phyloP scores from a whole-genome alignment of 1,140 invertebrate genomes.

The Drosophila bifasciata region DNA sequence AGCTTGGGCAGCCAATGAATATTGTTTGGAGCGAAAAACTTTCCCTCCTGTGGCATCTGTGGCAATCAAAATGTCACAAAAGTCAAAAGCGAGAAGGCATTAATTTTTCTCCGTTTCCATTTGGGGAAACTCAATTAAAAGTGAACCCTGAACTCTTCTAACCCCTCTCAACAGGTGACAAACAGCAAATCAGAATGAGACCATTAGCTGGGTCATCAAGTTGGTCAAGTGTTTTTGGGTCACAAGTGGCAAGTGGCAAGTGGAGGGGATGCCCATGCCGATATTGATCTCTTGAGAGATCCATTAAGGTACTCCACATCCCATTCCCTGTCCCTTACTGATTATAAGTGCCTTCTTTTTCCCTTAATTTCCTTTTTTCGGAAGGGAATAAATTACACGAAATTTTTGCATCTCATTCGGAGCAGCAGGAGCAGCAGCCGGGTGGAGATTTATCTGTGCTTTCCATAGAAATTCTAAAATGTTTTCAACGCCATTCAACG shows the following conservation, averaged over 20 bases:
- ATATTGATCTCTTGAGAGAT: too few species aligned
- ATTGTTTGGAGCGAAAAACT: conserved; percentile 32
- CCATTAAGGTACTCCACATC: too few species aligned
- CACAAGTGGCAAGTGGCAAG: too few species aligned
- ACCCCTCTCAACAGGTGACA: conserved; percentile 34
- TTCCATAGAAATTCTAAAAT: too few species aligned
- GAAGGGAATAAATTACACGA: conserved; percentile 27
- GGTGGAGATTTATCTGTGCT: conserved; percentile 20
- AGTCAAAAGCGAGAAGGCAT: conserved; percentile 60
- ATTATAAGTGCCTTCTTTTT: conserved; percentile 18
- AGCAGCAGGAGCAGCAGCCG: conserved; percentile 11
- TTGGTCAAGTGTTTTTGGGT: not conserved
- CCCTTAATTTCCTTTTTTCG: conserved; percentile 5
- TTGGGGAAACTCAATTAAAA: conserved; percentile 74
- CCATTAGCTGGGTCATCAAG: conserved; percentile 10
- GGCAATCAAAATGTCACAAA: conserved; percentile 57
- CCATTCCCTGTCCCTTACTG: not conserved
- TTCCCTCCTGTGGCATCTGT: conserved; percentile 10
- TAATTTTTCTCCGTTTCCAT: conserved; percentile 59
- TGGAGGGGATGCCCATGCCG: too few species aligned
- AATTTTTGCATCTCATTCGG: conserved; percentile 29
- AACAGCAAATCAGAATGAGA: not conserved
- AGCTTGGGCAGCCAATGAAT: conserved; percentile 31
- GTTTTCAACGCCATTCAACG: too few species aligned
- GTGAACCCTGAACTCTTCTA: conserved; percentile 14